Evolutionary conservation across 2,797 vertebrate genomes (phyloP), one percentile per base, ranked within the genome.

Genomic region (Sebastes umbrosus): DNA sequence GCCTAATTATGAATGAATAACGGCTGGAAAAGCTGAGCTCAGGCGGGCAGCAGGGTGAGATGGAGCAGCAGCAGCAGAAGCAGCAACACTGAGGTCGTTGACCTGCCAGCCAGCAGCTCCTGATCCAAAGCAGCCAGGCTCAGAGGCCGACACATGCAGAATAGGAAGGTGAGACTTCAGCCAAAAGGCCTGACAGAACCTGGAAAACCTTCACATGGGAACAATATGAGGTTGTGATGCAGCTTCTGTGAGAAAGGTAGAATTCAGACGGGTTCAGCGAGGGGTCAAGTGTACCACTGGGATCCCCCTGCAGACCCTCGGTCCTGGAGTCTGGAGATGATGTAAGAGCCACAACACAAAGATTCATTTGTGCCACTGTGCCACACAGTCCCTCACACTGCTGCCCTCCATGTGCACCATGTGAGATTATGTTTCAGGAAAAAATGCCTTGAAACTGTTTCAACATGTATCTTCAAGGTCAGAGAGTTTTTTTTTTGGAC

Each of bases 11-110:
- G 84, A 89, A 81, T 82, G 78, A 91, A 43, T 72, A 89, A 82
- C 2, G 67, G 75, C 85, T 92, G 94, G 94, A 96, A 96, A 95
- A 90, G 87, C 83, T 94, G 92, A 94, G 90, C 85, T 88, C 84
- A 90, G 90, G 72, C 85, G 20, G 50, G 50, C 50, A 52, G 50
- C 65, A 58, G 81, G 78, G 73, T 82, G 83, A 83, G 72, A 74
- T 63, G 79, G 73, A 83, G 84, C 74, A 84, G 81, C 74, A 76
- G 73, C 29, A 60, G 69, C 25, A 63, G 60, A 8, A 67, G 72
- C 54, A 52, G 73, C 80, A 82, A 31, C 31, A 31, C 68, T 54
- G 65, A 74, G 75, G 29, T 77, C 64, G 62, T 55, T 79, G 82
- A 88, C 77, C 76, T 83, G 76, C 74, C 85, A 75, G 66, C 25